Evolutionary conservation across 2,797 vertebrate genomes (phyloP), one percentile per base, ranked within the genome.

Genomic region (Cephalopachus bancanus): DNA sequence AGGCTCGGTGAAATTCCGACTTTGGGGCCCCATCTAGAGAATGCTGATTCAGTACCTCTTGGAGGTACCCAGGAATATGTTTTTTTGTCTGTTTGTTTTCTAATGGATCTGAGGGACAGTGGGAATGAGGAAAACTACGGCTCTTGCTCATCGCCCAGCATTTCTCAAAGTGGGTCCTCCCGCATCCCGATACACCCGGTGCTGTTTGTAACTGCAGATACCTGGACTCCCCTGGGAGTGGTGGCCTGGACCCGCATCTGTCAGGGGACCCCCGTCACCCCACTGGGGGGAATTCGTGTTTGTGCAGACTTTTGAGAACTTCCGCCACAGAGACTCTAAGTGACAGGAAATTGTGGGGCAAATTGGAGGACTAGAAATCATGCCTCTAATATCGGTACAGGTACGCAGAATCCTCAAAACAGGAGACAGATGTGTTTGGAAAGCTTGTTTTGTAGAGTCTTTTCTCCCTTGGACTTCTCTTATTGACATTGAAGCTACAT

Each of bases 371-470:
- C 94, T 95, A 88, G 78, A 91, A 89, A 90, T 75, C 69, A 28
- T 83, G 20, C 26, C 55, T 96, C 81, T 85, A 3, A 0, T 76
- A 64, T 74, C 94, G 84, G 72, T 64, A 30, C 22, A 7, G 75
- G 91, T 20, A 67, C 33, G 71, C 65, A 92, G 75, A 84, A 75
- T 87, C 62, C 37, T 89, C 89, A 64, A 64, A 80, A 26, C 55
- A 64, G 20, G 64, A 59, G 84, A 90, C 96, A 97, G 97, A 93
- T 95, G 96, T 97, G 89, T 96, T 97, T 97, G 84, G 89, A 88
- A 97, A 97, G 83, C 93, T 90, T 97, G 89, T 96, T 97, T 96
- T 92, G 93, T 97, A 95, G 94, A 95, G 72, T 72, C 87, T 96
- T 96, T 91, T 95, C 83, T 92, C 30, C 37, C 90, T 95, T 95